Percentiles rank a stretch among this genome's conserved stretches.
Conservation (phyloP, 2,888 invertebrate genomes). For the Dasypogon diadema region DNA sequence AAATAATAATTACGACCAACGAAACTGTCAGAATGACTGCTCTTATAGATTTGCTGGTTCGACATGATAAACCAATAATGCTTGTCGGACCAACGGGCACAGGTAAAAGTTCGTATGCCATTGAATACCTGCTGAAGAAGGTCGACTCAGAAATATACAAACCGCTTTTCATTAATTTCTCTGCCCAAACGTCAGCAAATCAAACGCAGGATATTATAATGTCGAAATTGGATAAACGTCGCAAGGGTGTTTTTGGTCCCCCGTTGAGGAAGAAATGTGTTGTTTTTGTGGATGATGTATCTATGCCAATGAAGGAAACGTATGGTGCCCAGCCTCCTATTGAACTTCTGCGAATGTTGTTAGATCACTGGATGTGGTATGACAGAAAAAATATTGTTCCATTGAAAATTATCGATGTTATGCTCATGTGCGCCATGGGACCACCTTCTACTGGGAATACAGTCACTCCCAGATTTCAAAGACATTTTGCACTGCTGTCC, state of each 20-base stretch:
- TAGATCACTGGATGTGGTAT: constrained; percentile 92
- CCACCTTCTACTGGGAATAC: constrained; percentile 85
- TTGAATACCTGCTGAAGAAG: constrained; percentile 84
- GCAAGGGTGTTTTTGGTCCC: constrained; percentile 94
- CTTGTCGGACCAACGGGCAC: constrained; percentile 96
- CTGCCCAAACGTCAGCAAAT: constrained; percentile 93
- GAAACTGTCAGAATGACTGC: constrained; percentile 89
- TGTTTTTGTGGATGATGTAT: constrained; percentile 96
- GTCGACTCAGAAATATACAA: constrained; percentile 84
- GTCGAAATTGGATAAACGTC: constrained; percentile 91
- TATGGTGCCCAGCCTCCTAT: constrained; percentile 97
- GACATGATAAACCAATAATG: constrained; percentile 85
- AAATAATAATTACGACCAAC: constrained; percentile 93
- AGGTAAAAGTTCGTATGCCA: constrained; percentile 92
- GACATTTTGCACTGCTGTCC: constrained; percentile 87
- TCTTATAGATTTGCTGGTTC: constrained; percentile 82
- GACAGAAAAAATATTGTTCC: constrained; percentile 85
- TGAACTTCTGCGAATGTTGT: constrained; percentile 89
- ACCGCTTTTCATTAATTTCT: constrained; percentile 90
- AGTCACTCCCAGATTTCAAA: constrained; percentile 85
- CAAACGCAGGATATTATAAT: constrained; percentile 95
- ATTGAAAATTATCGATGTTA: constrained; percentile 86
- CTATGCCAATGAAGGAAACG: constrained; percentile 85
- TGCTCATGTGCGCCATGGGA: constrained; percentile 89
- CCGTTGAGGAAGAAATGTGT: constrained; percentile 90